Percentiles rank a stretch among this genome's conserved stretches.
These are phyloP conservation scores for Desoria tigrina DNA, from an alignment of 2,888 invertebrate genomes.

Conservation along the genomic window DNA sequence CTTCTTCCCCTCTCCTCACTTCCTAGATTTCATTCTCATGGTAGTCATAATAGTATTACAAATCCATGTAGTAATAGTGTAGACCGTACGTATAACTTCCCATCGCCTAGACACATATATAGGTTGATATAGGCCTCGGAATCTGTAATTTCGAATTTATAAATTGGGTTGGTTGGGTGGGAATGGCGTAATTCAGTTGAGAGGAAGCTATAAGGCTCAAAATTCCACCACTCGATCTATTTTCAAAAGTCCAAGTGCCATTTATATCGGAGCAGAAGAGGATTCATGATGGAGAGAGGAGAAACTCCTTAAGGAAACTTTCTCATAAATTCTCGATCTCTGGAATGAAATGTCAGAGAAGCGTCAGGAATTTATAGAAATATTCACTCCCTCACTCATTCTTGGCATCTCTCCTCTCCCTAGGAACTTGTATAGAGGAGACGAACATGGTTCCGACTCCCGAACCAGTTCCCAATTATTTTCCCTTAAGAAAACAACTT, in stretches of 20 bases:
- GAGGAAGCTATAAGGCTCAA: no score
- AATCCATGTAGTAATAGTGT: no score
- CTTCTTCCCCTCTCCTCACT: not conserved
- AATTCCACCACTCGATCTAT: no score
- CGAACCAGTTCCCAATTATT: constrained; percentile 9
- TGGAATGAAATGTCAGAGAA: constrained; percentile 27
- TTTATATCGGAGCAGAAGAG: not conserved
- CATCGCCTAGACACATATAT: no score
- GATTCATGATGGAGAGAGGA: constrained; percentile 18
- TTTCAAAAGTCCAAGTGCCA: no score
- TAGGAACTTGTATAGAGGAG: constrained; percentile 1
- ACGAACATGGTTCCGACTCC: not conserved
- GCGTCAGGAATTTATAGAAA: constrained; percentile 25
- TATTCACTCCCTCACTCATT: constrained; percentile 20
- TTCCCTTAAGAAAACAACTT: not conserved
- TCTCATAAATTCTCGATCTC: constrained; percentile 22
- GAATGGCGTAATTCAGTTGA: not conserved
- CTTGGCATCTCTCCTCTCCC: constrained; percentile 3
- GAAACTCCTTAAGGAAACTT: constrained; percentile 21
- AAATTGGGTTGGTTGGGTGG: not conserved
- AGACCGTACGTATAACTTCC: no score
- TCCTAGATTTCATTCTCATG: no score
- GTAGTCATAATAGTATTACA: no score
- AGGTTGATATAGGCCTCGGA: no score
- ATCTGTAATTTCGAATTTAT: not conserved